phyloP scores from a whole-genome alignment of 2,113 vertebrate species.

The Gymnorhina tibicen region DNA sequence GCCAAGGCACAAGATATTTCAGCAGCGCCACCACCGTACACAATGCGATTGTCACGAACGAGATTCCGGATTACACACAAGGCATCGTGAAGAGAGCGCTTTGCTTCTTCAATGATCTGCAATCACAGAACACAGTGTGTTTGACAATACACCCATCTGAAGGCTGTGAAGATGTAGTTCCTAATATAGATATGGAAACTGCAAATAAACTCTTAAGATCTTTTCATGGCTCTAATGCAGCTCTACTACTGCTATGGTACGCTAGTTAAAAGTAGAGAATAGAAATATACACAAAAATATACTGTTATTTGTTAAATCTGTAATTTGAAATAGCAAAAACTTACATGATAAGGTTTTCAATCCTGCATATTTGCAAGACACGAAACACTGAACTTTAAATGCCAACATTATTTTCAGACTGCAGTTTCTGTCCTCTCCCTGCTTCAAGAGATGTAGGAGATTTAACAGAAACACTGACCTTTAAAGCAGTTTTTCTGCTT shows the following conservation, averaged over 20 bases:
- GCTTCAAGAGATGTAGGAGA: background rate
- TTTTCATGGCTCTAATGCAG: background rate
- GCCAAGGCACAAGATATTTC: constrained; percentile 93
- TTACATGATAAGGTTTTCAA: background rate
- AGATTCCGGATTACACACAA: constrained; percentile 96
- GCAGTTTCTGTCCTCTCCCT: background rate
- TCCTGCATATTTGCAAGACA: background rate
- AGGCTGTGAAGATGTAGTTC: background rate
- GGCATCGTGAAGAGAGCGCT: constrained; percentile 94
- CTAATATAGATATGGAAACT: background rate
- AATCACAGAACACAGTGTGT: rapidly evolving
- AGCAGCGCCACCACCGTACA: constrained; percentile 93
- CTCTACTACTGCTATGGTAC: background rate
- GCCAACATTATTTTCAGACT: background rate
- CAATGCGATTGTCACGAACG: constrained; percentile 89
- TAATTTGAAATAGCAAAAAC: background rate
- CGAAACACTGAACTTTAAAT: background rate
- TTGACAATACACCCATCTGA: background rate
- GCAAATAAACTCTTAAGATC: background rate
- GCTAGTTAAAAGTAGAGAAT: background rate
- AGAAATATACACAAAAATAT: background rate
- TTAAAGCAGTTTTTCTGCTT: background rate
- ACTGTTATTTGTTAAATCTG: background rate
- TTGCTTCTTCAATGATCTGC: constrained; percentile 96
- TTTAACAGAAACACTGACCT: background rate